Percentiles rank a stretch among this genome's conserved stretches.
These are phyloP conservation scores for Anas bahamensis DNA, from an alignment of 2,797 vertebrate species.

Conservation along the genomic window DNA sequence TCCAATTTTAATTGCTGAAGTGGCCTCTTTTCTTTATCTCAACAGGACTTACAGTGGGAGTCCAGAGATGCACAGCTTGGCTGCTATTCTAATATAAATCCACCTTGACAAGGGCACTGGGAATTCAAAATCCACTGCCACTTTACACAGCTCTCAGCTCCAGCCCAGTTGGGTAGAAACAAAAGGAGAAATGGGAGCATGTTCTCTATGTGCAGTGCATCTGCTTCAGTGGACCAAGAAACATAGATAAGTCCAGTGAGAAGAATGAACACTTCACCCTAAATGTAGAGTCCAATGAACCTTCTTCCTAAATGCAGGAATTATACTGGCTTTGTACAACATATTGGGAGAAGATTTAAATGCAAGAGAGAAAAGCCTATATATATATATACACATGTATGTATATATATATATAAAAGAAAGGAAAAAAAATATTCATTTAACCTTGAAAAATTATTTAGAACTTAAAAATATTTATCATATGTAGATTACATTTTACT, in stretches of 20 bases:
- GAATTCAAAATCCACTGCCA: not conserved
- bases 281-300: not conserved
- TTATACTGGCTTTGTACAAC: not conserved
- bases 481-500: not conserved
- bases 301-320: not conserved
- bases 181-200: not conserved
- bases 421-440: not conserved
- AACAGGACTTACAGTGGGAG: not conserved
- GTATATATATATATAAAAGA: no score
- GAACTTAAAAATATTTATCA: not conserved
- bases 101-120: not conserved
- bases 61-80: not conserved
- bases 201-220: not conserved
- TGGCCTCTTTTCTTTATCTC: constrained; percentile 29
- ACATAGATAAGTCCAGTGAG: not conserved
- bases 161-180: not conserved
- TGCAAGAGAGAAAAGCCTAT: not conserved
- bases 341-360: not conserved
- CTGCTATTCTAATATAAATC: not conserved
- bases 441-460: not conserved
- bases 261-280: not conserved
- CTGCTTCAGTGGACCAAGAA: not conserved
- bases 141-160: not conserved
- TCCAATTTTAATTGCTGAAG: constrained; percentile 29
- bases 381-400: not conserved